These are phyloP conservation scores for Sebastes schlegelii DNA, from an alignment of 2,113 vertebrate species.

Conservation along the genomic window DNA sequence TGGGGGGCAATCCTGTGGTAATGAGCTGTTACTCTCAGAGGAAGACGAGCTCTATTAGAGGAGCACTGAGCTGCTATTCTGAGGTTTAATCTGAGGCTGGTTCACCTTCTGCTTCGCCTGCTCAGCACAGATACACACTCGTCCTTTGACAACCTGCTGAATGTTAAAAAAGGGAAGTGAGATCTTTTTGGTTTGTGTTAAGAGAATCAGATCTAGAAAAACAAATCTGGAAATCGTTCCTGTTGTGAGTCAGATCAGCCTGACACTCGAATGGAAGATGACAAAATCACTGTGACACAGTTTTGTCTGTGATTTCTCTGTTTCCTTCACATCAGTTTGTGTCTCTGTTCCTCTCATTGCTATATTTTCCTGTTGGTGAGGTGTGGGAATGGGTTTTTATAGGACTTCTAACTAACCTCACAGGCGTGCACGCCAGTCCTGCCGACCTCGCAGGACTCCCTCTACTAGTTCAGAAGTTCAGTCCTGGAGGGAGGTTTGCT, in stretches of 20 bases:
- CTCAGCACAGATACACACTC: constrained; percentile 61
- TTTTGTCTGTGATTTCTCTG: background rate
- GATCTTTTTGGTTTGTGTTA: background rate
- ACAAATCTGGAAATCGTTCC: background rate
- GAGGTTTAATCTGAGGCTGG: constrained; percentile 70
- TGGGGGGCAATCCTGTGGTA: constrained; percentile 72
- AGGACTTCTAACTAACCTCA: background rate
- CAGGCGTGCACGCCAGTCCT: background rate
- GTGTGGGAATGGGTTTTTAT: constrained; percentile 1
- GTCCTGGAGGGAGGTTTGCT: constrained; percentile 20
- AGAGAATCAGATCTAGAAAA: constrained; percentile 2
- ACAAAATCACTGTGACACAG: background rate
- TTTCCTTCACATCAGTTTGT: background rate
- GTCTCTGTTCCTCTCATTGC: background rate
- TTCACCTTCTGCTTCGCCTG: constrained; percentile 63
- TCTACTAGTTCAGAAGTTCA: constrained; percentile 5
- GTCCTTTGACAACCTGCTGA: constrained; percentile 31
- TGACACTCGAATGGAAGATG: background rate
- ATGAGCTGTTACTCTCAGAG: constrained; percentile 80
- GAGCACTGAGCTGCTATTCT: constrained; percentile 75
- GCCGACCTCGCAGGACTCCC: background rate
- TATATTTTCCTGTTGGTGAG: background rate
- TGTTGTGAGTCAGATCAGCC: background rate
- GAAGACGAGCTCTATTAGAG: constrained; percentile 73
- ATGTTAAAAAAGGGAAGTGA: background rate